Evolutionary conservation across 1,140 invertebrate genomes (phyloP).

Genomic region (Nasonia giraulti): DNA sequence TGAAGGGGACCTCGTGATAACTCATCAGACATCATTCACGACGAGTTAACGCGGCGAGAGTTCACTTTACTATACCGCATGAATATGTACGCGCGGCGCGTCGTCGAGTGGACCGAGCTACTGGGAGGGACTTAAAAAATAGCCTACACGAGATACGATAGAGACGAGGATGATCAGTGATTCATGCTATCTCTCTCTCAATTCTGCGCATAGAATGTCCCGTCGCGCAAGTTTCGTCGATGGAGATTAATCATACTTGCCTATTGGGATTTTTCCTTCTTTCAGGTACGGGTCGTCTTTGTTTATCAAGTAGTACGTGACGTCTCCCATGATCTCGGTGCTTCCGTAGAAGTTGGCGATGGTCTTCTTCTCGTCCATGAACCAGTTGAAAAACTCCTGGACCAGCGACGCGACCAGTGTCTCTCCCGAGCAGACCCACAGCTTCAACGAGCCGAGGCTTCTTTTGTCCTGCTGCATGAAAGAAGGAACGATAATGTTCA

Average conservation of each 20-base stretch:
- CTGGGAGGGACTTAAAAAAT: too few relatives aligned
- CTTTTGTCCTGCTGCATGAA: constrained; percentile 10
- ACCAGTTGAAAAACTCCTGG: constrained; percentile 83
- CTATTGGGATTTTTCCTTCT: constrained; percentile 84
- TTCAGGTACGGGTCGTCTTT: constrained; percentile 75
- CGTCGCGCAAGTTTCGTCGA: too few relatives aligned
- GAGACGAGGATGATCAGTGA: too few relatives aligned
- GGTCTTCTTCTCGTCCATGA: constrained; percentile 76
- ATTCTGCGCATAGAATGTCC: too few relatives aligned
- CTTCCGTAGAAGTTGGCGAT: constrained; percentile 93
- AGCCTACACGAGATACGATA: too few relatives aligned
- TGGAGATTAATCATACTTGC: constrained; percentile 69
- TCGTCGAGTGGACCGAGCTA: too few relatives aligned
- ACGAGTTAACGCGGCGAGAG: not conserved
- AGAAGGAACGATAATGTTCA: not conserved
- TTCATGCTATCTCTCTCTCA: too few relatives aligned
- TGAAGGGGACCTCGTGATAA: not conserved
- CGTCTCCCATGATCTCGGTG: constrained; percentile 90
- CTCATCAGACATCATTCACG: constrained; percentile 3
- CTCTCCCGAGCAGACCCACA: constrained; percentile 91
- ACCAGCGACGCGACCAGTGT: constrained; percentile 80
- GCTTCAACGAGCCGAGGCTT: constrained; percentile 73
- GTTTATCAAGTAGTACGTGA: constrained; percentile 79
- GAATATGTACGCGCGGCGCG: too few relatives aligned
- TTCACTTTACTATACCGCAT: too few relatives aligned